These are phyloP conservation scores for Gymnocypris eckloni DNA, from an alignment of 2,797 vertebrate species.

Conservation along the genomic window DNA sequence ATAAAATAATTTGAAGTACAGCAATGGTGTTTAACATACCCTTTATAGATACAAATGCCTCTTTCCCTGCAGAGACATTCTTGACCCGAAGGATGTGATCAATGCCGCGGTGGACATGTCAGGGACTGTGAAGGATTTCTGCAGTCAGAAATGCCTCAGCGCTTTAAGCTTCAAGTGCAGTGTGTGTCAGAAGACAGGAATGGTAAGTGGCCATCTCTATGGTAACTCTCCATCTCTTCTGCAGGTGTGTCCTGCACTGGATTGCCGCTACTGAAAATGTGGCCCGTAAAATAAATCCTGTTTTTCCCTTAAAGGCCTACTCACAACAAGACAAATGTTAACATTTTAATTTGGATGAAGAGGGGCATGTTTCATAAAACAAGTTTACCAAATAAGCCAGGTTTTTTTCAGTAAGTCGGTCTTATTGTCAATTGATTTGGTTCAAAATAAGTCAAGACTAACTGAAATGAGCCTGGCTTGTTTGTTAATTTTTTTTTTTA, in stretches of 20 bases:
- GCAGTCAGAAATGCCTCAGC: conserved; percentile 89
- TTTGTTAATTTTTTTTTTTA: background rate
- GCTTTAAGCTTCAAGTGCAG: conserved; percentile 89
- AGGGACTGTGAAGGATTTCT: conserved; percentile 89
- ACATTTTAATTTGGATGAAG: background rate
- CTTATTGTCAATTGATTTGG: background rate
- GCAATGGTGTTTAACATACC: background rate
- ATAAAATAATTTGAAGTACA: background rate
- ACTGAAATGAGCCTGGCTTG: background rate
- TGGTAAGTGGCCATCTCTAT: conserved; percentile 76
- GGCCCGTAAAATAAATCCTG: background rate
- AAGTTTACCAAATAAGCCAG: background rate
- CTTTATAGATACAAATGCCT: background rate
- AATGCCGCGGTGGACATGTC: conserved; percentile 87
- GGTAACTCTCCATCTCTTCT: too few relatives aligned
- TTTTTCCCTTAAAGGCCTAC: background rate
- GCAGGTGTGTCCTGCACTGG: background rate
- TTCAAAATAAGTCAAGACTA: too few relatives aligned
- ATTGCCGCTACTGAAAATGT: background rate
- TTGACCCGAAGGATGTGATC: conserved; percentile 90
- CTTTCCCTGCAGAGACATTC: conserved; percentile 81
- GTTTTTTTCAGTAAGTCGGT: background rate
- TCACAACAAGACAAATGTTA: background rate
- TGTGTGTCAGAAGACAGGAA: conserved; percentile 88
- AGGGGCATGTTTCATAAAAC: background rate